These are phyloP conservation scores for Eurypyga helias DNA, from an alignment of 2,113 vertebrate genomes.

Conservation along the genomic window DNA sequence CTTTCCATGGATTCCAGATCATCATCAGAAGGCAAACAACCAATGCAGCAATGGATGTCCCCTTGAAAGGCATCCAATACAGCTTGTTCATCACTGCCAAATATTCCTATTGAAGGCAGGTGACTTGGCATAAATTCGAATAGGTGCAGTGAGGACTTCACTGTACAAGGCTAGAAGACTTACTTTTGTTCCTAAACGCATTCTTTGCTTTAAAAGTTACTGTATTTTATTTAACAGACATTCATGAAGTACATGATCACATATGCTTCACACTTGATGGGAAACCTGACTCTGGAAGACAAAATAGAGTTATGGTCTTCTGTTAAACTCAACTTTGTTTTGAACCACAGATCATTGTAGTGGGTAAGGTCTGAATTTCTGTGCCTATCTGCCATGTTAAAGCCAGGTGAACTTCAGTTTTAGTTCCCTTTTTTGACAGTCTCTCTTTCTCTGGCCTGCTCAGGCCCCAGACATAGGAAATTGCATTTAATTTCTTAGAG, in stretches of 20 bases:
- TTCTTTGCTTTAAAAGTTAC: conserved; percentile 13
- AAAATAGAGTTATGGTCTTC: neutral
- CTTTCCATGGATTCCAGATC: neutral
- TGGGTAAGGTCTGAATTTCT: neutral
- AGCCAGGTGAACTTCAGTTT: neutral
- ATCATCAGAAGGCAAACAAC: neutral
- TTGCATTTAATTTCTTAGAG: neutral
- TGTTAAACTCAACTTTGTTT: neutral
- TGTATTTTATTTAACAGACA: conserved; percentile 17
- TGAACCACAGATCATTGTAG: neutral
- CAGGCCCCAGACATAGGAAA: neutral
- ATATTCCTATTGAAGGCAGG: neutral
- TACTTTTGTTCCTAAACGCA: neutral
- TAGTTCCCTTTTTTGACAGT: neutral
- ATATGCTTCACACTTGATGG: neutral
- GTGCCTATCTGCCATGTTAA: neutral
- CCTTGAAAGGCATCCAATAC: neutral
- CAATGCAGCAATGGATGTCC: neutral
- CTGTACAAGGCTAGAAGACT: neutral
- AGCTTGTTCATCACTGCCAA: neutral
- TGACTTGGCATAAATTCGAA: neutral
- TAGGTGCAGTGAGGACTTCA: neutral
- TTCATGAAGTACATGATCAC: neutral
- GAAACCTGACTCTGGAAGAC: neutral
- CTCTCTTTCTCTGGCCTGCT: neutral